Evolutionary conservation across 2,797 vertebrate genomes (phyloP).

Genomic region (Enteromius argenteus): DNA sequence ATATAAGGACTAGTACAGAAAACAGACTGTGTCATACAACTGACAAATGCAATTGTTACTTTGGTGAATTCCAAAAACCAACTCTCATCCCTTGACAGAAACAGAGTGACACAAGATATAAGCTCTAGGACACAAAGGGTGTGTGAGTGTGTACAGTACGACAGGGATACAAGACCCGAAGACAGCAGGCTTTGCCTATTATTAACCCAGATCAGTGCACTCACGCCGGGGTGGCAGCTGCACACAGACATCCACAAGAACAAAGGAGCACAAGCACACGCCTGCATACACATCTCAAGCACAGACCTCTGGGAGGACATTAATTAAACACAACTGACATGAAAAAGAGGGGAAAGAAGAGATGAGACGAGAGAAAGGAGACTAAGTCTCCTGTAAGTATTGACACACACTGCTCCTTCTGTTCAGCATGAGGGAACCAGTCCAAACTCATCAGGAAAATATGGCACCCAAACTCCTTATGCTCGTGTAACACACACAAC

Average conservation of each 20-base stretch:
- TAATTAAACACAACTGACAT: constrained; percentile 59
- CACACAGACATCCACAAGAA: constrained; percentile 66
- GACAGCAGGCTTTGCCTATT: constrained; percentile 74
- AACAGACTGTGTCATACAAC: too few relatives aligned
- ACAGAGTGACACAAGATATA: not conserved
- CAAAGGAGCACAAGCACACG: constrained; percentile 62
- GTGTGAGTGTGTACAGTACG: constrained; percentile 31
- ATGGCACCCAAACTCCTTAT: constrained; percentile 55
- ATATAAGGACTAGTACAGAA: not conserved
- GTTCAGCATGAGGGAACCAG: constrained; percentile 43
- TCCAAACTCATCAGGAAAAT: constrained; percentile 58
- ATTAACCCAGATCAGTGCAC: constrained; percentile 76
- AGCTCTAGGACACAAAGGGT: constrained; percentile 7
- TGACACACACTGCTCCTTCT: constrained; percentile 51
- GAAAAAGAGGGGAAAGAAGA: constrained; percentile 17
- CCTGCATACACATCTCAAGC: constrained; percentile 54
- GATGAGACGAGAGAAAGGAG: not conserved
- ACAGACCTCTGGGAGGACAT: constrained; percentile 59
- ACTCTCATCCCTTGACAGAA: not conserved
- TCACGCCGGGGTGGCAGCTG: constrained; percentile 73
- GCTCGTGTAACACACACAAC: constrained; percentile 39
- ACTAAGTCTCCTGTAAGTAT: constrained; percentile 24
- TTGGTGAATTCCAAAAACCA: not conserved
- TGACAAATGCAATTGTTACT: not conserved
- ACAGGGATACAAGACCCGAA: constrained; percentile 40